Base-by-base conservation (phyloP, 2,888 invertebrate genomes). In the Tyria jacobaeae region DNA sequence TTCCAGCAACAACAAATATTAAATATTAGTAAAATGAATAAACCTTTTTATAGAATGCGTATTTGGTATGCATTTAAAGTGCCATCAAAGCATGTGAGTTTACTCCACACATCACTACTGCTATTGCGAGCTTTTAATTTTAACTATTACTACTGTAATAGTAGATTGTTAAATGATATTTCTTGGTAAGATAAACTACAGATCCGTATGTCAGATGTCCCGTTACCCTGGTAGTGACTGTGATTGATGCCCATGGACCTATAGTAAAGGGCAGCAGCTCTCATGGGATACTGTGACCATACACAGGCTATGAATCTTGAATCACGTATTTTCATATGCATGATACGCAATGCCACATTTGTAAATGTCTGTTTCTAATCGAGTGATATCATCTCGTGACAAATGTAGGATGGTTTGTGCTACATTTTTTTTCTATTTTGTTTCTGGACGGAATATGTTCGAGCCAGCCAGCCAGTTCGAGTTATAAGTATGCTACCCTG, bases 171-270 rank as follows among this genome's bases (percentile, higher is more conserved):
- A 21, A 35, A 27, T 39, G 79, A 68, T 21, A 60, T 1, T 21
- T 0, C 0, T 6, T 0, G 25, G 61, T 47, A 62, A 17, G 41
- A 17, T 41, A 34, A 50, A 50, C 55, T 34, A 31, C 10, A 6
- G 14, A 10, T 17, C 78, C 80, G 62, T 79, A 39, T 70, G 62
- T 73, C 63, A 47, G 44, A 27, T 66, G 68, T 72, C 74, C 73
- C 72, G 70, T 70, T 69, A 73, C 80, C 81, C 82, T 89, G 89
- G 64, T 66, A 31, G 56, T 84, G 89, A 89, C 89, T 81, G 78
- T 89, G 90, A 90, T 89, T 81, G 89, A 90, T 89, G 83, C 60
- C 67, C 71, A 70, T 70, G 63, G 75, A 72, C 72, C 74, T 67
- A 70, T 66, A 66, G 57, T 54, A 71, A 69, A 60, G 66, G 69